Base-by-base conservation (phyloP, 2,113 vertebrate species). In the Protobothrops mucrosquamatus region DNA sequence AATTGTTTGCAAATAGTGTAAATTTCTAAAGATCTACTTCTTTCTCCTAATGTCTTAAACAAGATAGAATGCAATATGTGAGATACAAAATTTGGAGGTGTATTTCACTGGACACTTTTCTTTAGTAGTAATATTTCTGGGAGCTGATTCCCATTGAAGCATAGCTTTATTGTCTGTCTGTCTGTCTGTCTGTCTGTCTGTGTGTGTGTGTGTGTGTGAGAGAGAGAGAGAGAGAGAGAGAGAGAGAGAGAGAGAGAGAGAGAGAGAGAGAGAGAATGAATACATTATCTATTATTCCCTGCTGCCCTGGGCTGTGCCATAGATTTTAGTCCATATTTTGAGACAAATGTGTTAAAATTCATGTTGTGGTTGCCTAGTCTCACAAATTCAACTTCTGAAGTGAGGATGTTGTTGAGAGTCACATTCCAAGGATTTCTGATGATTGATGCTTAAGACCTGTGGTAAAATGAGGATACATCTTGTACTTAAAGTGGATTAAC, bases 401-500 rank as follows among this genome's bases (percentile, higher is more conserved):
- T 6, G 2, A 43, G 61, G 54, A 54, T 61, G 55, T 22, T 90
- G 39, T 26, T 24, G 39, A 39, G n/a, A 29, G 12, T 57, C 34
- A 51, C 43, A 48, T 89, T 85, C 54, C 55, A 85, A 18, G 55
- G 10, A 55, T 43, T 92, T n/a, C 29, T 11, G 59, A 86, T 8
- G 54, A 89, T 57, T 86, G 88, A 54, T 85, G 55, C 15, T 86
- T 93, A 61, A 61, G 74, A 56, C 55, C 64, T 93, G 46, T 87
- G 74, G 46, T 86, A 61, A 89, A 86, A 61, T 39, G 57, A 93
- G 88, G 88, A 59, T 85, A 29, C 14, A 6, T 52, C 43, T 59
- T 86, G 88, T 48, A 43, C 69, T 93, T 90, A n/a, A 61, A 85
- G 92, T 85, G 23, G 92, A 89, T 93, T 93, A 89, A 29, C 26